phyloP scores from a whole-genome alignment of 2,888 invertebrate genomes.

The Brachypterus glaber region DNA sequence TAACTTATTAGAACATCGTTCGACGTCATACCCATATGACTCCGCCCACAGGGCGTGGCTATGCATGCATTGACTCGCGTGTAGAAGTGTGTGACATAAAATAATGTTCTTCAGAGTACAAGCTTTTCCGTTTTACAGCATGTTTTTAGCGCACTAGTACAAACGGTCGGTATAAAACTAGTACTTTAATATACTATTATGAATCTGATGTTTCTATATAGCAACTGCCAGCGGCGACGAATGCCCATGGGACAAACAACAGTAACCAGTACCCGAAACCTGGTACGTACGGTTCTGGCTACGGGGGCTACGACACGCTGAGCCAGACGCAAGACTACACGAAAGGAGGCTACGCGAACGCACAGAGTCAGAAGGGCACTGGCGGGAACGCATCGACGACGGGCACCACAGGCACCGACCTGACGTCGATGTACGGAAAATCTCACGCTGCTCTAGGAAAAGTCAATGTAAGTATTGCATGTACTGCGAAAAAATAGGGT shows the following conservation, averaged over 20 bases:
- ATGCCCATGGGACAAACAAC: conserved; percentile 57
- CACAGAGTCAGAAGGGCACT: conserved; percentile 40
- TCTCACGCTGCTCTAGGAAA: conserved; percentile 80
- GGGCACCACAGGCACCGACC: conserved; percentile 54
- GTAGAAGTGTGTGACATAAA: no score
- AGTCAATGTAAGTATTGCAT: conserved; percentile 77
- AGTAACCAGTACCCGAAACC: conserved; percentile 62
- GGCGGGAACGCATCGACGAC: conserved; percentile 36
- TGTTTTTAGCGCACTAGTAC: no score
- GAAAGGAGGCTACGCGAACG: conserved; percentile 41
- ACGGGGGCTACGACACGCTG: conserved; percentile 55
- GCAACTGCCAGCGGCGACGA: conserved; percentile 65
- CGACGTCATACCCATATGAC: no score
- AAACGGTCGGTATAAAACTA: no score
- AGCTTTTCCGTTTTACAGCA: background rate
- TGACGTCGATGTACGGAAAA: conserved; percentile 81
- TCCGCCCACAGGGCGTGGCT: no score
- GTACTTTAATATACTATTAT: no score
- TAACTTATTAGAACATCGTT: no score
- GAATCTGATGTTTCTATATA: conserved; percentile 37
- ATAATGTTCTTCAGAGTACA: no score
- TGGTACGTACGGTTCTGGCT: conserved; percentile 48
- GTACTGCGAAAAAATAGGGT: no score
- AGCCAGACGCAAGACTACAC: conserved; percentile 43
- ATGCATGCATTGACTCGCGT: no score